phyloP scores from a whole-genome alignment of 2,888 invertebrate species.

The Chirona hameri region DNA sequence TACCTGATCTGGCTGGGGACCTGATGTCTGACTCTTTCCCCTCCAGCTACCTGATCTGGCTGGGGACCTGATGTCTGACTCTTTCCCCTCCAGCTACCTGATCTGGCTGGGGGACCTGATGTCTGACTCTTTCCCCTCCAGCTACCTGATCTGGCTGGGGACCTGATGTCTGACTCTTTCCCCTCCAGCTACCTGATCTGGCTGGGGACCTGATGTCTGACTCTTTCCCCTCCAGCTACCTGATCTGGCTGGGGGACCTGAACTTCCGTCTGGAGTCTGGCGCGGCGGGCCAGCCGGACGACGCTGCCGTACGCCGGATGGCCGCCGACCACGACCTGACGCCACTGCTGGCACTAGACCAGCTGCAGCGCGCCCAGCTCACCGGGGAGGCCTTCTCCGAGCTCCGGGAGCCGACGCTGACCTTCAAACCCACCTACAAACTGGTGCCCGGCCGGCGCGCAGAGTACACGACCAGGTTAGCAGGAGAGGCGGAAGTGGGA shows the following conservation, averaged over 20 bases:
- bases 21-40: conserved; percentile 51
- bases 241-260: conserved; percentile 88
- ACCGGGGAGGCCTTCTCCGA: conserved; percentile 78
- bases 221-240: conserved; percentile 58
- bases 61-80: conserved; percentile 67
- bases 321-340: conserved; percentile 63
- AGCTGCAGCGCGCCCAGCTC: conserved; percentile 65
- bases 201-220: conserved; percentile 72
- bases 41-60: conserved; percentile 80
- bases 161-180: conserved; percentile 55
- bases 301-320: conserved; percentile 46
- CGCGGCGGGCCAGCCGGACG: conserved; percentile 67
- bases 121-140: conserved; percentile 44
- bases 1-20: conserved; percentile 92
- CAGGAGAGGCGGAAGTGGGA: too few relatives aligned
- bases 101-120: conserved; percentile 90
- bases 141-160: conserved; percentile 91
- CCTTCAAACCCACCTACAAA: conserved; percentile 85
- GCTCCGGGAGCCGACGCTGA: conserved; percentile 66
- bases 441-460: conserved; percentile 62
- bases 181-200: conserved; percentile 74
- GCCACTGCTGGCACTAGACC: conserved; percentile 68
- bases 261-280: conserved; percentile 76
- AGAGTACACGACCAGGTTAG: not conserved
- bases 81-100: conserved; percentile 60